phyloP scores from a whole-genome alignment of 1,140 invertebrate genomes.

The Pteromalus puparum region DNA sequence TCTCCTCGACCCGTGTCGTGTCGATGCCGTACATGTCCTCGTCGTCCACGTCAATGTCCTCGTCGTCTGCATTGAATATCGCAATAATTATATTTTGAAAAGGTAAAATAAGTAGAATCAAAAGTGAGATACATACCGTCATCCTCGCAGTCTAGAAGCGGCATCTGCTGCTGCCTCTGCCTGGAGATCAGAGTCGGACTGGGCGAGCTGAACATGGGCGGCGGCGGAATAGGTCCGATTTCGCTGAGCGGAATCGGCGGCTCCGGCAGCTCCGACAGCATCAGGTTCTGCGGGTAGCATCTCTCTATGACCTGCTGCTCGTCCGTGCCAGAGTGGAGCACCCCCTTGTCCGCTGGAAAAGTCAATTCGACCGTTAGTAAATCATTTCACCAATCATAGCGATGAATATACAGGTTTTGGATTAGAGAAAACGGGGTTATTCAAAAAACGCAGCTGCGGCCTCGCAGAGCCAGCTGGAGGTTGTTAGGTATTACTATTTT shows the following conservation, averaged over 20 bases:
- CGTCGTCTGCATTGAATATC: slow-evolving; percentile 65
- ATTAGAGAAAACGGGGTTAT: neutral
- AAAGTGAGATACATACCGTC: too few species aligned
- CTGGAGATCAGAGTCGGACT: slow-evolving; percentile 82
- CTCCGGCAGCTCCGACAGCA: slow-evolving; percentile 90
- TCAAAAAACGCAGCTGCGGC: neutral
- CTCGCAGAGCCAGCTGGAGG: neutral
- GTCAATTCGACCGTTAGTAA: neutral
- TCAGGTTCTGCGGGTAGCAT: slow-evolving; percentile 76
- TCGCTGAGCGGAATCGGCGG: slow-evolving; percentile 93
- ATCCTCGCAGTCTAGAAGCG: slow-evolving; percentile 79
- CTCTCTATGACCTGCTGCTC: slow-evolving; percentile 72
- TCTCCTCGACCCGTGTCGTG: slow-evolving; percentile 89
- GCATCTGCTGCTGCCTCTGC: slow-evolving; percentile 75
- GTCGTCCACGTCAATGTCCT: slow-evolving; percentile 67
- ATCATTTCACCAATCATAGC: neutral
- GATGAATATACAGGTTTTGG: neutral
- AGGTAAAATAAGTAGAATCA: too few species aligned
- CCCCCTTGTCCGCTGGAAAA: slow-evolving; percentile 76
- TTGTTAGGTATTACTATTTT: neutral
- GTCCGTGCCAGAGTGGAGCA: slow-evolving; percentile 74
- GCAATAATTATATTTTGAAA: neutral
- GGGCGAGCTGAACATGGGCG: slow-evolving; percentile 95
- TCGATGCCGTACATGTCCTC: slow-evolving; percentile 77
- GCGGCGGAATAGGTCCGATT: slow-evolving; percentile 95